Base-by-base conservation (phyloP, 2,888 invertebrate genomes). In the Nomada ruficornis region DNA sequence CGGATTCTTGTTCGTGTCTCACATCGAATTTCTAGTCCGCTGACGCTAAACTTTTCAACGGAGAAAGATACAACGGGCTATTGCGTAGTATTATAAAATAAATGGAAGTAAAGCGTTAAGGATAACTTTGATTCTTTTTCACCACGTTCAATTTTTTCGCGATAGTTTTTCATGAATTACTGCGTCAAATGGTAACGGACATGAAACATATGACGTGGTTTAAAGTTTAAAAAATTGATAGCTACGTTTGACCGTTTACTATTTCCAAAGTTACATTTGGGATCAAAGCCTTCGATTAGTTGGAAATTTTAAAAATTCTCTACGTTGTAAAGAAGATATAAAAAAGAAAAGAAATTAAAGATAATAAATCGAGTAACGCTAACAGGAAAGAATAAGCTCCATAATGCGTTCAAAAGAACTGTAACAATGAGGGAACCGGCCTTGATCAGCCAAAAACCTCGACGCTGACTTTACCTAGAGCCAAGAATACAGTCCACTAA, bases 1-100 rank as follows among this genome's bases (percentile, higher is more conserved):
- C 77, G 68, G 65, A 84, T 74, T 83, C 59, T 62, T 44, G 54
- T 65, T 70, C 62, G 29, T 47, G 55, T 52, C 54, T 52, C 59
- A 65, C 59, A 26, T 80, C 73, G 68, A 74, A 80, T 86, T 84
- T 76, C 76, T 70, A 71, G 11, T 59, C 20, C 54, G 77, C 75
- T 70, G 75, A 76, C 68, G 57, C 15, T 26, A 44, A 20, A 67
- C 44, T 74, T 65, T 44, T 9, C 63, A 26, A 3, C n/a, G 52
- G 52, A 55, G 47, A 59, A 64, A 11, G 50, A 63, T 62, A 55
- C 62, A 59, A 5, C 52, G 44, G 29, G 36, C 42, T 54, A 44
- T 15, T 13, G 23, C 42, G 42, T 2, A 0, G 42, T n/a, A 13
- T 57, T 47, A 15, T 15, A 44, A 70, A 59, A 29, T 20, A 47